Evolutionary conservation across 1,140 invertebrate genomes (phyloP).

Genomic region (Caenorhabditis latens): DNA sequence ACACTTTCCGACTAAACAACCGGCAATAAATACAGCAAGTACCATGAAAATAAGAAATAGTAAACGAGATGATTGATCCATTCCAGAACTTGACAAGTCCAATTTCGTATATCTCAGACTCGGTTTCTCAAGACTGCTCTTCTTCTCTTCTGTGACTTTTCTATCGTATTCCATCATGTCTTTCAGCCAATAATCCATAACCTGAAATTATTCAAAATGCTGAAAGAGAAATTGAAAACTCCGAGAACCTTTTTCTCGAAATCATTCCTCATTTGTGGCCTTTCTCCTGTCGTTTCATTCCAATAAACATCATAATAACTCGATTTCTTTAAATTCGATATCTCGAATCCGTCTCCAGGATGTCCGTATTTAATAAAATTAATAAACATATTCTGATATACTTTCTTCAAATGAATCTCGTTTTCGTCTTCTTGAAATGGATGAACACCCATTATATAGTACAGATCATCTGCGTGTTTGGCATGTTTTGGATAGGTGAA

Average conservation of each 20-base stretch:
- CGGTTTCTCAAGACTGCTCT: no score
- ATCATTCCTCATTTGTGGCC: neutral
- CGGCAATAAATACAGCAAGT: no score
- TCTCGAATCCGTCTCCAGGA: neutral
- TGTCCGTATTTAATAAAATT: constrained; percentile 43
- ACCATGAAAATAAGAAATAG: no score
- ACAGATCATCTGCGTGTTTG: constrained; percentile 35
- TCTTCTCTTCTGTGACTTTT: neutral
- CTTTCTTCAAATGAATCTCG: constrained; percentile 23
- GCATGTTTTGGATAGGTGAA: constrained; percentile 25
- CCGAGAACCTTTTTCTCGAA: neutral
- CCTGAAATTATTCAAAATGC: no score
- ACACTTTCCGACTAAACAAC: no score
- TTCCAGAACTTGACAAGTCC: no score
- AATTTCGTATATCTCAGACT: no score
- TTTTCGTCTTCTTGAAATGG: constrained; percentile 50
- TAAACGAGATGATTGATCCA: no score
- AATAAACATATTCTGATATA: constrained; percentile 27
- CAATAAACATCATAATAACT: neutral
- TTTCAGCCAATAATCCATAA: no score
- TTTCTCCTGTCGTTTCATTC: neutral
- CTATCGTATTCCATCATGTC: neutral
- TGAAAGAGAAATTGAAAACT: neutral
- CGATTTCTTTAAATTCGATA: neutral
- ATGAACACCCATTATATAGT: constrained; percentile 58